Percentiles rank a stretch among this genome's conserved stretches.
Conservation (phyloP, 2,113 vertebrate genomes). For the Thalassoma bifasciatum region DNA sequence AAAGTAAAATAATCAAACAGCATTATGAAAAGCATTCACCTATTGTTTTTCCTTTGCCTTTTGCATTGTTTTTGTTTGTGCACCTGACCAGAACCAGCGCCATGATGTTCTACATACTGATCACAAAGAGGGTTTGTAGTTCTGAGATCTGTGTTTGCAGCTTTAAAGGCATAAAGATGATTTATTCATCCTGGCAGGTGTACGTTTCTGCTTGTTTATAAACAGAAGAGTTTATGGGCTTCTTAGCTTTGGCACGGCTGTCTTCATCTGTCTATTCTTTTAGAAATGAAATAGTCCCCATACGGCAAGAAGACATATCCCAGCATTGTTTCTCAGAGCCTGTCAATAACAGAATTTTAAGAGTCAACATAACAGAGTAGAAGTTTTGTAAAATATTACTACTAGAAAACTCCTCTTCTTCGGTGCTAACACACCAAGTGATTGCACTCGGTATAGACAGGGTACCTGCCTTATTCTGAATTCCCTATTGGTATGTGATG, state of each 20-base stretch:
- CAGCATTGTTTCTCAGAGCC: constrained; percentile 4
- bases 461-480: no score
- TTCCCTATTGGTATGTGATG: no score
- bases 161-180: constrained; percentile 58
- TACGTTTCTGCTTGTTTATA: constrained; percentile 63
- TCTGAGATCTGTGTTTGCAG: constrained; percentile 43
- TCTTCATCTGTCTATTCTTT: constrained; percentile 51
- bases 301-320: constrained; percentile 23
- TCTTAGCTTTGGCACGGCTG: constrained; percentile 51
- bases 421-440: no score
- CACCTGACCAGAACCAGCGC: constrained; percentile 36
- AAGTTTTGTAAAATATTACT: neutral
- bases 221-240: constrained; percentile 54
- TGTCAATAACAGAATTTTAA: neutral
- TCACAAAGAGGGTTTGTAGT: constrained; percentile 47
- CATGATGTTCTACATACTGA: constrained; percentile 27
- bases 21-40: constrained; percentile 11
- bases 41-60: constrained; percentile 24
- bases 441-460: no score
- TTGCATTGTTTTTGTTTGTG: constrained; percentile 32
- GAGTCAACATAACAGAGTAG: constrained; percentile 1
- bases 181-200: constrained; percentile 65
- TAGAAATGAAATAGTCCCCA: constrained; percentile 19
- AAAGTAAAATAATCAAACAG: constrained; percentile 20
- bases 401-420: no score